A percentile compares a stretch with the other conserved stretches of the same genome.
These are phyloP conservation scores for Podargus strigoides DNA, from an alignment of 2,797 vertebrate species.

Conservation along the genomic window DNA sequence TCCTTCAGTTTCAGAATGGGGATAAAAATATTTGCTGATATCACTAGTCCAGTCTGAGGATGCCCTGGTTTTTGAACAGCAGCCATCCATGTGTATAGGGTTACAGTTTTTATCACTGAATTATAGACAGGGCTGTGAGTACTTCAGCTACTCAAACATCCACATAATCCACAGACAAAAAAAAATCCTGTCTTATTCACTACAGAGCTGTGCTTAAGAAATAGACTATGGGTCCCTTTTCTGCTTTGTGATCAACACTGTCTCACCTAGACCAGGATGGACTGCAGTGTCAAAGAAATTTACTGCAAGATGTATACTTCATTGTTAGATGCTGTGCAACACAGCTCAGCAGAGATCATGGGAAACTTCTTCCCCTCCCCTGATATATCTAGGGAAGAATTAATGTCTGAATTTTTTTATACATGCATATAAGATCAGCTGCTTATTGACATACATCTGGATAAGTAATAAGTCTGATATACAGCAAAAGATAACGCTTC, in stretches of 20 bases:
- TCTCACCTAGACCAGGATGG: neutral
- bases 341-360: neutral
- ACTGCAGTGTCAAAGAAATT: neutral
- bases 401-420: neutral
- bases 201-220: neutral
- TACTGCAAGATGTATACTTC: neutral
- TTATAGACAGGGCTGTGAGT: neutral
- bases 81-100: neutral
- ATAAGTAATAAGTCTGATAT: neutral
- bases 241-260: neutral
- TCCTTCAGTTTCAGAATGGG: neutral
- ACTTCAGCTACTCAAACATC: neutral
- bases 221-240: neutral
- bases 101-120: neutral
- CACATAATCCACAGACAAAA: neutral
- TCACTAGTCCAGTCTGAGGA: neutral
- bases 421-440: neutral
- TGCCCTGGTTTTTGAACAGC: neutral
- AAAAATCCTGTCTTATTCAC: neutral
- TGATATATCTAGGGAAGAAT: neutral
- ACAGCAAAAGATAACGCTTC: neutral
- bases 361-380: rapidly evolving
- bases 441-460: neutral
- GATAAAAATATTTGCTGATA: neutral
- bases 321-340: neutral